A percentile compares a stretch with the other conserved stretches of the same genome.
Conservation (phyloP, 2,113 vertebrate species). For the Archocentrus centrarchus region DNA sequence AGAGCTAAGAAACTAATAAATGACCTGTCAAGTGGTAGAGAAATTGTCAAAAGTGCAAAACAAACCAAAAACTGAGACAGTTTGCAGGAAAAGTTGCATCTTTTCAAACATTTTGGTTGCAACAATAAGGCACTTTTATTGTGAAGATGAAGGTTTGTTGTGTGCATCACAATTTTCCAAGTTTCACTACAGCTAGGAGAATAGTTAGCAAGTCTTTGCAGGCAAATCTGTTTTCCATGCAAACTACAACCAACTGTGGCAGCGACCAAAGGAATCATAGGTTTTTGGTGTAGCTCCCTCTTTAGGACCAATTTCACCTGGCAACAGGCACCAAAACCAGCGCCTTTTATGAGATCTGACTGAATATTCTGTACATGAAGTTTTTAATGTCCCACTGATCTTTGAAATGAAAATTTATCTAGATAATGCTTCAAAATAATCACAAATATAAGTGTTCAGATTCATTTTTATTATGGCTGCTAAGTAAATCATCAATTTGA, state of each 20-base stretch:
- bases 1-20: too few relatives aligned
- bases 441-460: background rate
- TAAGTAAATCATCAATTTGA: background rate
- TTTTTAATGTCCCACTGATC: too few relatives aligned
- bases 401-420: background rate
- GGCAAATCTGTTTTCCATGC: background rate
- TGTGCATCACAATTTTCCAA: too few relatives aligned
- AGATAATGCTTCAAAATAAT: background rate
- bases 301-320: background rate
- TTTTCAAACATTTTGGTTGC: too few relatives aligned
- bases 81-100: background rate
- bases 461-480: background rate
- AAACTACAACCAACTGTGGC: accelerated
- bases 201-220: background rate
- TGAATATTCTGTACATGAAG: too few relatives aligned
- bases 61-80: background rate
- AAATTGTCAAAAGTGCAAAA: background rate
- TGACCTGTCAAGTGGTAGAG: background rate
- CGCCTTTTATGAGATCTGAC: too few relatives aligned
- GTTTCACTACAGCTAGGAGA: background rate
- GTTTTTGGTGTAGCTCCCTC: background rate
- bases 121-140: too few relatives aligned
- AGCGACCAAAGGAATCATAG: background rate
- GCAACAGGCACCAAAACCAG: background rate
- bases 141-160: too few relatives aligned